Conservation (phyloP, 2,797 vertebrate genomes). For the Alosa sapidissima region DNA sequence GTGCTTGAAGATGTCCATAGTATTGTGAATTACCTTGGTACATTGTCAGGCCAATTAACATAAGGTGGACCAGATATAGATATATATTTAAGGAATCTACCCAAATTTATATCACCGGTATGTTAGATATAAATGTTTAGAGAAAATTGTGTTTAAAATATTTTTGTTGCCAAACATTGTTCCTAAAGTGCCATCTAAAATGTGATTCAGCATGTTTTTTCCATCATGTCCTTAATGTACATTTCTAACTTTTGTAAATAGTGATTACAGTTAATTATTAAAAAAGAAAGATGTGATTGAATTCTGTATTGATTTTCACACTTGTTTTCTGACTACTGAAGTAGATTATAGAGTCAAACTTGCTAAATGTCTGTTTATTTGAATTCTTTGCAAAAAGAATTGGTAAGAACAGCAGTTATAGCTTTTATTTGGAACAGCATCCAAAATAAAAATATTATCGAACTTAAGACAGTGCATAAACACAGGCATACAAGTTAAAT, state of each 20-base stretch:
- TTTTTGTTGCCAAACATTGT: slow-evolving; percentile 49
- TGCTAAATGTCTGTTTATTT: neutral
- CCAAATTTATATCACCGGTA: neutral
- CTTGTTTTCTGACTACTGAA: neutral
- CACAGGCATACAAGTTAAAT: neutral
- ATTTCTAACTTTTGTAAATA: slow-evolving; percentile 46
- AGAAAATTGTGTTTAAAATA: neutral
- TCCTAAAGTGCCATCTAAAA: slow-evolving; percentile 34
- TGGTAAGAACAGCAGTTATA: neutral
- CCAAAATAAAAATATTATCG: neutral
- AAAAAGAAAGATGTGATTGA: neutral
- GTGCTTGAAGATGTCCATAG: neutral
- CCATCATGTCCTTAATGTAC: slow-evolving; percentile 21
- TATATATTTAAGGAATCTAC: neutral
- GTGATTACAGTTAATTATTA: slow-evolving; percentile 26
- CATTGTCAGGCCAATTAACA: neutral
- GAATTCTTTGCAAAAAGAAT: neutral
- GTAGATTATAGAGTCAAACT: neutral
- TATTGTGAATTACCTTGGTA: neutral
- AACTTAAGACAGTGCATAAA: slow-evolving; percentile 16
- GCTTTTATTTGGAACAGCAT: neutral
- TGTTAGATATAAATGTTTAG: too few species aligned
- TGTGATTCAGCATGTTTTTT: neutral
- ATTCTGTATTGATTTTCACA: neutral
- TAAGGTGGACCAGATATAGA: neutral